Evolutionary conservation across 35 echinoderm and acorn worm species (phyloP).

Genomic region (Amphiura filiformis): DNA sequence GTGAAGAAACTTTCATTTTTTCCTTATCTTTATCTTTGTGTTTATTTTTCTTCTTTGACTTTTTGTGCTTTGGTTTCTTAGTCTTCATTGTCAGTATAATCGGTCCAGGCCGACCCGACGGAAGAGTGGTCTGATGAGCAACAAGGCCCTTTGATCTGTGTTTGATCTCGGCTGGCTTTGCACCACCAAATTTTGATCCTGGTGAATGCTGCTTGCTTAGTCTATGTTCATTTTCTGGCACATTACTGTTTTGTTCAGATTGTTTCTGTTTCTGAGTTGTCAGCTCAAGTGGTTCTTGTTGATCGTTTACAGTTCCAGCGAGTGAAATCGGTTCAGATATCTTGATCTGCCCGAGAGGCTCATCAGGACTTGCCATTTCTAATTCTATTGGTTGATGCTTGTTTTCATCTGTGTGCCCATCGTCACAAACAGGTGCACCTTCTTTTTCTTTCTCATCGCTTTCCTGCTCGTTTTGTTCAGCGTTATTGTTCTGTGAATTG

Average conservation of each 20-base stretch:
- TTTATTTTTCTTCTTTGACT: neutral
- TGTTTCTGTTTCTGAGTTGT: neutral
- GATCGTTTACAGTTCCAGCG: neutral
- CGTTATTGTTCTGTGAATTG: neutral
- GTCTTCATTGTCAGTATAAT: neutral
- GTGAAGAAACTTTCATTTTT: neutral
- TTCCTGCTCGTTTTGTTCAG: neutral
- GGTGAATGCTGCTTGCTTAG: neutral
- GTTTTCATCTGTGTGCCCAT: neutral
- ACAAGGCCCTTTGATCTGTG: neutral
- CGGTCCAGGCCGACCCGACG: neutral
- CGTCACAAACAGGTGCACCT: neutral
- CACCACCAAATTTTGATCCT: neutral
- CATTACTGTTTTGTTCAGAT: neutral
- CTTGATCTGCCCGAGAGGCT: neutral
- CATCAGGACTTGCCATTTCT: neutral
- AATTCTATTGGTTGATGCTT: neutral
- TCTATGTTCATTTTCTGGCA: neutral
- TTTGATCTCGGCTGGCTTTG: neutral
- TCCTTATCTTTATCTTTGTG: neutral
- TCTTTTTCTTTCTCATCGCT: neutral
- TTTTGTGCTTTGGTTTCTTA: neutral
- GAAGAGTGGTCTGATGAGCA: neutral
- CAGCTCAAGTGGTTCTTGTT: neutral
- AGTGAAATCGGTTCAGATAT: neutral